phyloP scores from a whole-genome alignment of 2,113 vertebrate species.

The Pseudolaguvia tuberculata region DNA sequence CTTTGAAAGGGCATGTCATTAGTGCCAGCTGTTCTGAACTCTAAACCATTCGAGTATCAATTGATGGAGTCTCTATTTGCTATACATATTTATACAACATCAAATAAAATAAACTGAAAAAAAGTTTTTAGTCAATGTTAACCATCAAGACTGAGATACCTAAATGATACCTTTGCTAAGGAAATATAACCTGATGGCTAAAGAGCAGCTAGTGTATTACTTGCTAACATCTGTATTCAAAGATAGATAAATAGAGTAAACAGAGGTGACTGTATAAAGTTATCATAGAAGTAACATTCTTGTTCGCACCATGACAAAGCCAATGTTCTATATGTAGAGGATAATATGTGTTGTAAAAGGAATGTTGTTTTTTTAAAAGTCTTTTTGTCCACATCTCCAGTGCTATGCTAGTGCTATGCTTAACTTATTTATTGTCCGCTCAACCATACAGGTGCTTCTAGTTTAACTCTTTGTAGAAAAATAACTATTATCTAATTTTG shows the following conservation, averaged over 20 bases:
- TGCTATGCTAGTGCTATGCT: neutral
- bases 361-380: neutral
- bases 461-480: too few relatives aligned
- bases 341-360: neutral
- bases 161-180: neutral
- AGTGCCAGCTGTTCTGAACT: neutral
- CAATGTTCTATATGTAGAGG: neutral
- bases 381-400: neutral
- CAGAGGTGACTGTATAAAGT: neutral
- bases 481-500: too few relatives aligned
- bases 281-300: neutral
- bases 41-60: neutral
- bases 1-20: neutral
- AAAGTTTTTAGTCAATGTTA: neutral
- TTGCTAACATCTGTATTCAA: neutral
- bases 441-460: too few relatives aligned
- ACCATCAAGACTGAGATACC: neutral
- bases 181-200: neutral
- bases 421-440: neutral
- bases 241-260: neutral
- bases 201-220: neutral
- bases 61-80: neutral
- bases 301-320: neutral
- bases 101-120: neutral
- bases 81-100: neutral